Conservation (phyloP, 2,113 vertebrate genomes). For the Dasyprocta punctata region DNA sequence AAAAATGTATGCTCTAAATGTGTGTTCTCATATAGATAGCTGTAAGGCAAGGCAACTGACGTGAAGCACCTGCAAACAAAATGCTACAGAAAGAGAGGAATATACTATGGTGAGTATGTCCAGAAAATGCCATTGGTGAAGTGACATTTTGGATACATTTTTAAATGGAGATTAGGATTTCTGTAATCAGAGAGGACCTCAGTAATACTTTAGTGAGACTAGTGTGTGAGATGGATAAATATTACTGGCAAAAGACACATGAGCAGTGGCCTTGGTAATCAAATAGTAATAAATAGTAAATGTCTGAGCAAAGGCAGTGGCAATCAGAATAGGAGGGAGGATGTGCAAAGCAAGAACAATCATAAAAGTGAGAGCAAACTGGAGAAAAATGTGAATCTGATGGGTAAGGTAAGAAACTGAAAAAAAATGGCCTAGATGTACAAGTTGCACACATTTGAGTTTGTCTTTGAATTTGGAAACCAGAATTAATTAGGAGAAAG, state of each 20-base stretch:
- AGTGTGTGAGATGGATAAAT: not conserved
- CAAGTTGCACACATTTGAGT: not conserved
- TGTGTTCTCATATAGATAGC: not conserved
- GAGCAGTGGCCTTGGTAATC: not conserved
- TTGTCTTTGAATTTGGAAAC: not conserved
- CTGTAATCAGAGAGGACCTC: not conserved
- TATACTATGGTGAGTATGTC: not conserved
- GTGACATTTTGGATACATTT: constrained; percentile 7
- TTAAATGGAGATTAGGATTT: not conserved
- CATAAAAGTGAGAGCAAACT: not conserved
- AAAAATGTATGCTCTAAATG: not conserved
- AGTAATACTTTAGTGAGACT: not conserved
- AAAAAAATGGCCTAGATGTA: not conserved
- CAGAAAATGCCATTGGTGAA: not conserved
- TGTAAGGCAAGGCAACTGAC: not conserved
- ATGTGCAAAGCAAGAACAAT: not conserved
- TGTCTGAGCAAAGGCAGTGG: not conserved
- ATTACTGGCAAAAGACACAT: not conserved
- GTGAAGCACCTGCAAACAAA: not conserved
- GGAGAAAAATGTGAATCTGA: not conserved
- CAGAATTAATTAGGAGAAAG: not conserved
- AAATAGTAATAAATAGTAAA: not conserved
- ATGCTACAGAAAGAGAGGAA: not conserved
- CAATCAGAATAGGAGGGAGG: not conserved
- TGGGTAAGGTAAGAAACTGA: not conserved